These are phyloP conservation scores for Trididemnum nubilum DNA, from an alignment of 23 tunicate species.

Conservation along the genomic window DNA sequence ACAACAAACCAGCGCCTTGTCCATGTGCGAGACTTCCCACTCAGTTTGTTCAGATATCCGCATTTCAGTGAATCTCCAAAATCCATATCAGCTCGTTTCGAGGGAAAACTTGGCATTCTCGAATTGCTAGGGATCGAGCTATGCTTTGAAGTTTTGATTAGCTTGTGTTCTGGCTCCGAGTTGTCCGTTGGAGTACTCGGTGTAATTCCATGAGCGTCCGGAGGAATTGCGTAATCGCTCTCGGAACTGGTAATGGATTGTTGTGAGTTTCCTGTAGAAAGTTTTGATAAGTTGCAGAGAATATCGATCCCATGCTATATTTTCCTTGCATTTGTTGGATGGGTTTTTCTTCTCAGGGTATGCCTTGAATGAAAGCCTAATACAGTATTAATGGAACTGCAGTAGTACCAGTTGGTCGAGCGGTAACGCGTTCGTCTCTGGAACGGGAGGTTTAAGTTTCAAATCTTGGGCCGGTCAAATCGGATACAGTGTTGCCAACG, in stretches of 20 bases:
- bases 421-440: no score
- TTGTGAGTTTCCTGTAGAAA: slow-evolving; percentile 74
- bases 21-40: slow-evolving; percentile 64
- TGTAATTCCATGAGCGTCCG: slow-evolving; percentile 59
- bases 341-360: no score
- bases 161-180: slow-evolving; percentile 88
- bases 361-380: no score
- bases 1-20: slow-evolving; percentile 81
- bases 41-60: slow-evolving; percentile 70
- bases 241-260: slow-evolving; percentile 88
- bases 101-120: not conserved
- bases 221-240: slow-evolving; percentile 94
- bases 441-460: no score
- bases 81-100: not conserved
- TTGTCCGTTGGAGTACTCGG: slow-evolving; percentile 38
- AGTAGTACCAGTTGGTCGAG: no score
- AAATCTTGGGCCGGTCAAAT: no score
- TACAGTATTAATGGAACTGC: no score
- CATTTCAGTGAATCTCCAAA: slow-evolving; percentile 13
- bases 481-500: no score
- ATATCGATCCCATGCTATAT: no score
- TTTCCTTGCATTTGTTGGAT: no score
- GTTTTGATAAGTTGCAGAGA: no score
- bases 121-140: slow-evolving; percentile 17
- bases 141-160: slow-evolving; percentile 64